Evolutionary conservation across 2,113 vertebrate genomes (phyloP).

Genomic region (Sebastes schlegelii): DNA sequence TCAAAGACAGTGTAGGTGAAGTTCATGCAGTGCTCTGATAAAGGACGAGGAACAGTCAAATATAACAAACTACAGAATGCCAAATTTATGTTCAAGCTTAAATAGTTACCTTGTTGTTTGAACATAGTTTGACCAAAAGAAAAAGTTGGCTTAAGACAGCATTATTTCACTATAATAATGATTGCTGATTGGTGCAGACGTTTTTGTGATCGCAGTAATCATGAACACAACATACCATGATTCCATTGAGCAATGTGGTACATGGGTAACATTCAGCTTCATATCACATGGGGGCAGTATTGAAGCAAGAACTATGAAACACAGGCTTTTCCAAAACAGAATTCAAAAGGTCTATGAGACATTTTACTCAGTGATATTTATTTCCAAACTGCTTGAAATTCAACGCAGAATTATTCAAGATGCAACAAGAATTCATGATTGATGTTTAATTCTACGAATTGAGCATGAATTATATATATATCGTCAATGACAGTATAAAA

Average conservation of each 20-base stretch:
- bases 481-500: conserved; percentile 27
- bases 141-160: not conserved
- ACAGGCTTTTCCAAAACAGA: not conserved
- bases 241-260: not conserved
- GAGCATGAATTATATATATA: conserved; percentile 49
- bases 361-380: conserved; percentile 35
- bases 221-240: not conserved
- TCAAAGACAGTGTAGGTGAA: not conserved
- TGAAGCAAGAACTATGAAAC: conserved; percentile 69
- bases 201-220: not conserved
- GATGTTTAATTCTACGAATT: conserved; percentile 24
- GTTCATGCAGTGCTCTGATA: not conserved
- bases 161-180: not conserved
- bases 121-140: not conserved
- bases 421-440: conserved; percentile 33
- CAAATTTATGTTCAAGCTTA: not conserved
- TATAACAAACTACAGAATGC: not conserved
- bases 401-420: conserved; percentile 42
- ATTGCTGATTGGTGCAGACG: not conserved
- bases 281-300: conserved; percentile 81
- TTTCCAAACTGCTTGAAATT: conserved; percentile 50
- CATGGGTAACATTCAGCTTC: conserved; percentile 22
- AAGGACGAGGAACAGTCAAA: not conserved
- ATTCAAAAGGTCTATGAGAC: conserved; percentile 21
- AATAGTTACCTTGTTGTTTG: not conserved